Conservation (phyloP, 2,797 vertebrate species). For the Champsocephalus esox region DNA sequence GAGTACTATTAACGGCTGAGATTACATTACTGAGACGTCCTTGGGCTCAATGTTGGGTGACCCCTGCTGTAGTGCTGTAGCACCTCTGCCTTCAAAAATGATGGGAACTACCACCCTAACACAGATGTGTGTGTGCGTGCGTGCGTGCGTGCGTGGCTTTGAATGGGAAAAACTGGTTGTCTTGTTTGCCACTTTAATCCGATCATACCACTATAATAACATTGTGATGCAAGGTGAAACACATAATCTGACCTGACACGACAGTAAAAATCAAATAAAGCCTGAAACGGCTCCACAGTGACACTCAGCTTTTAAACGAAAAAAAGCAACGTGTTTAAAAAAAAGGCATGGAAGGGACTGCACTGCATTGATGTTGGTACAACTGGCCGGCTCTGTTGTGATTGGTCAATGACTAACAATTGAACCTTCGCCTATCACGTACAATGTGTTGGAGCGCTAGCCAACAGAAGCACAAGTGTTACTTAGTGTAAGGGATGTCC, state of each 20-base stretch:
- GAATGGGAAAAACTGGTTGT: conserved; percentile 6
- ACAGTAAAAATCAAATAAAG: conserved; percentile 22
- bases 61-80: conserved; percentile 72
- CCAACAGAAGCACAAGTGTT: no score
- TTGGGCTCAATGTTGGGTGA: conserved; percentile 75
- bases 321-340: not conserved
- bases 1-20: conserved; percentile 77
- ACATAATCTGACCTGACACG: conserved; percentile 14
- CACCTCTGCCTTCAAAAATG: conserved; percentile 65
- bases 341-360: not conserved
- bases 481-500: no score
- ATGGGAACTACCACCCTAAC: conserved; percentile 35
- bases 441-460: no score
- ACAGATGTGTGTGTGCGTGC: no score
- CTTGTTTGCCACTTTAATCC: conserved; percentile 47
- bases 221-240: conserved; percentile 30
- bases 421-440: no score
- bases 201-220: conserved; percentile 15
- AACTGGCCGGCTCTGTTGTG: not conserved
- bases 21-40: conserved; percentile 82
- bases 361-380: not conserved
- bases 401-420: no score
- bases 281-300: not conserved
- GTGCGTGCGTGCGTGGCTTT: not conserved
- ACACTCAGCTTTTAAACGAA: not conserved